Evolutionary conservation across 2,888 invertebrate genomes (phyloP).

Genomic region (Spisula solida): DNA sequence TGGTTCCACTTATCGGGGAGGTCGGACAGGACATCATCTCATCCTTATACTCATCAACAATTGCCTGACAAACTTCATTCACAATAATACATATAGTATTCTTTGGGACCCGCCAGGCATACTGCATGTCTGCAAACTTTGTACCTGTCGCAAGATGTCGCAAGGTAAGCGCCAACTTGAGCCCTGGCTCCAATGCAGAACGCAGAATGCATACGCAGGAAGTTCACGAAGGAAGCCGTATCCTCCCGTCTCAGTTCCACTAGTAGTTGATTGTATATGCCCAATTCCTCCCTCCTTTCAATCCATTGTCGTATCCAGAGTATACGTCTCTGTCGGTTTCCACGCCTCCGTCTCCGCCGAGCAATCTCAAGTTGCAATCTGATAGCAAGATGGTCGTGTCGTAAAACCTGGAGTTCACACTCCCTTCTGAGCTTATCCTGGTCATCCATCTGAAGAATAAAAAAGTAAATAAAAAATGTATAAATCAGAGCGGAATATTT

Average conservation of each 20-base stretch:
- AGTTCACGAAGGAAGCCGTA: slow-evolving; percentile 64
- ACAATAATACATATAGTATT: slow-evolving; percentile 67
- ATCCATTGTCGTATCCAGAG: slow-evolving; percentile 39
- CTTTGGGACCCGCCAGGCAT: slow-evolving; percentile 66
- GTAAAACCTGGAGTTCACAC: too few relatives aligned
- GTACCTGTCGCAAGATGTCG: slow-evolving; percentile 58
- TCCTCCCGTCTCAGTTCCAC: slow-evolving; percentile 72
- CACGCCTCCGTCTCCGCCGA: too few relatives aligned
- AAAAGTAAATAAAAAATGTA: too few relatives aligned
- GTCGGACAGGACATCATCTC: slow-evolving; percentile 54
- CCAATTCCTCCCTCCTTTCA: slow-evolving; percentile 42
- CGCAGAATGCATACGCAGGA: slow-evolving; percentile 67
- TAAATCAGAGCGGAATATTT: too few relatives aligned
- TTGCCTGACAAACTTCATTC: slow-evolving; percentile 65
- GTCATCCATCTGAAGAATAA: too few relatives aligned
- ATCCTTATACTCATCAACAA: slow-evolving; percentile 60
- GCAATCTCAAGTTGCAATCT: too few relatives aligned
- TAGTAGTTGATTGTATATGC: slow-evolving; percentile 65
- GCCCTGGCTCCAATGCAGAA: slow-evolving; percentile 41
- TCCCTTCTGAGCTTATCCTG: too few relatives aligned
- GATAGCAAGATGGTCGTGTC: too few relatives aligned
- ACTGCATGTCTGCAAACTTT: slow-evolving; percentile 48
- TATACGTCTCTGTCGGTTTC: too few relatives aligned
- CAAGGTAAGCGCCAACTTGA: slow-evolving; percentile 65
- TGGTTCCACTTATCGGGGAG: slow-evolving; percentile 46